Evolutionary conservation across 2,888 invertebrate species (phyloP).

Genomic region (Nemoura dubitans): DNA sequence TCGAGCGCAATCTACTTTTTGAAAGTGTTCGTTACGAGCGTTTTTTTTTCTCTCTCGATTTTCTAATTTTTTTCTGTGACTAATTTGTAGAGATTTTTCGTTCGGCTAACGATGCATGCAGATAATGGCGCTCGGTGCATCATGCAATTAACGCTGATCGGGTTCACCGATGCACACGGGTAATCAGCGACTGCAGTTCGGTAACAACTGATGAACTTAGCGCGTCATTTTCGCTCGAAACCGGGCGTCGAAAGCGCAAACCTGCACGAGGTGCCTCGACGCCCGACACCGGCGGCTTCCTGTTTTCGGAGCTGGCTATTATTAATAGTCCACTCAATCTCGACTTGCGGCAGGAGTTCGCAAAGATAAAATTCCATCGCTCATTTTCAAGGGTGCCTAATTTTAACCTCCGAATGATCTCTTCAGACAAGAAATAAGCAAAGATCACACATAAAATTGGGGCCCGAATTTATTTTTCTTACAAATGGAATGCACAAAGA

Average conservation of each 20-base stretch:
- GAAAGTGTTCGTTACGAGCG: neutral
- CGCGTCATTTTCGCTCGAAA: too few relatives aligned
- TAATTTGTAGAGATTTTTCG: neutral
- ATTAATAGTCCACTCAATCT: neutral
- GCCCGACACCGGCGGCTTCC: neutral
- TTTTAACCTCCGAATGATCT: neutral
- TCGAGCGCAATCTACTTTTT: neutral
- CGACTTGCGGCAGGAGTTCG: neutral
- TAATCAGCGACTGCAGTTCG: too few relatives aligned
- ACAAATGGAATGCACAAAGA: neutral
- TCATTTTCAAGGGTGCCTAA: neutral
- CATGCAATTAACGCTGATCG: too few relatives aligned
- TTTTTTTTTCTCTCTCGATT: neutral
- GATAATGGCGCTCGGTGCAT: neutral
- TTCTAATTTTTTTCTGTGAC: neutral
- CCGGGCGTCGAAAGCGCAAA: too few relatives aligned
- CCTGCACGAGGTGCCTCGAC: too few relatives aligned
- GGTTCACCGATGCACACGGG: too few relatives aligned
- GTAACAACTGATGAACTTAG: too few relatives aligned
- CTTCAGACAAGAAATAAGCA: conserved; percentile 16
- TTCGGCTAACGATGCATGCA: neutral
- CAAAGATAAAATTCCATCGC: conserved; percentile 19
- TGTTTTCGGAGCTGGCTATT: neutral
- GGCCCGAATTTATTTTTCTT: conserved; percentile 17
- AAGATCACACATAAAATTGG: conserved; percentile 1